Evolutionary conservation across 2,797 vertebrate species (phyloP), one percentile per base, ranked within the genome.

Genomic region (Sebastes alutus): DNA sequence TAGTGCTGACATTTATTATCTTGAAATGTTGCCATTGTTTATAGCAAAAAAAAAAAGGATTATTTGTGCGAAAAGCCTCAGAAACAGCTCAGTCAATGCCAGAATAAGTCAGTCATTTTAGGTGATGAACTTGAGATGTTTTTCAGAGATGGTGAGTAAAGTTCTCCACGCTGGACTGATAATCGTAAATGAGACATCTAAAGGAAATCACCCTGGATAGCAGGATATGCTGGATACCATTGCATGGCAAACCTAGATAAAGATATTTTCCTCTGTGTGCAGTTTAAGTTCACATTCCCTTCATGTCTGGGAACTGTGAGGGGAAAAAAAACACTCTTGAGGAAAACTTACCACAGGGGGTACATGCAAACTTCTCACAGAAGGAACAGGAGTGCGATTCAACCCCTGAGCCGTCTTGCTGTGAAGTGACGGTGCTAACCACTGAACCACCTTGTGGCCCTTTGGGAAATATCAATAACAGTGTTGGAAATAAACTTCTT

Each of bases 1-100:
- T 70, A 72, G 25, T 33, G 23, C 75, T 82, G 72, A 77, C 63
- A 65, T 88, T 87, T 84, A 63, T 67, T 60, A 30, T 69, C 10
- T 56, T 75, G 55, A 71, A 73, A 66, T 68, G 3, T 16, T 10
- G 20, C 38, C 7, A 7, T 55, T 81, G 55, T 59, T 68, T 27
- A 10, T 20, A 9, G 16, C 25, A 42, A 56, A 56, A 78, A 64
- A 32, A 27, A 82, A 30, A 64, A 78, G 20, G 58, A 70, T 61
- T 75, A 46, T 71, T 71, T 83, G 49, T 72, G 13, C 35, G 56
- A 63, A 74, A 65, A 65, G 22, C 71, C 30, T 64, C 8, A 70
- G 30, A 38, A 52, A 49, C 49, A n/a, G 42, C 42, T 46, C 42
- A 18, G 49, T 52, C 49, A n/a, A n/a, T n/a, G 23, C 10, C 49